phyloP scores from a whole-genome alignment of 2,113 vertebrate species.

The Onychostruthus taczanowskii region DNA sequence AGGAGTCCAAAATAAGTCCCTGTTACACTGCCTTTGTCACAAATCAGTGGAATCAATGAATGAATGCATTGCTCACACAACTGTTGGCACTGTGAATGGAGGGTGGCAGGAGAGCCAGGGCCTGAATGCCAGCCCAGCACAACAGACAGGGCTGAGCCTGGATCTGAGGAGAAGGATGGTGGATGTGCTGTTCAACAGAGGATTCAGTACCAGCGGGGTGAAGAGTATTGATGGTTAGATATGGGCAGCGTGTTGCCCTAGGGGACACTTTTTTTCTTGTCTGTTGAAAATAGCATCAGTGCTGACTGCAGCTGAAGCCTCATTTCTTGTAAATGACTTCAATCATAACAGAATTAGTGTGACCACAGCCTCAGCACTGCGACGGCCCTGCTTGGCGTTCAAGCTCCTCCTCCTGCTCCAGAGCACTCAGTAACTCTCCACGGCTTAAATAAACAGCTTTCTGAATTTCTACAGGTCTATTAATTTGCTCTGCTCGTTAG shows the following conservation, averaged over 20 bases:
- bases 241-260: not conserved
- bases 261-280: slow-evolving; percentile 30
- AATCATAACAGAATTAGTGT: slow-evolving; percentile 72
- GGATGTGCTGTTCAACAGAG: not conserved
- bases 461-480: not conserved
- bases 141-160: not conserved
- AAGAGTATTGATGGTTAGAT: slow-evolving; percentile 23
- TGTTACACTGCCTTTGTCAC: not conserved
- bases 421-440: not conserved
- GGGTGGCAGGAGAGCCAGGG: not conserved
- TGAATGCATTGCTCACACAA: not conserved
- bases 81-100: not conserved
- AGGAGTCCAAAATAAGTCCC: not conserved
- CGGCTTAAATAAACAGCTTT: not conserved
- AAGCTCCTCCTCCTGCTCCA: not conserved
- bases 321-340: slow-evolving; percentile 85
- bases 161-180: not conserved
- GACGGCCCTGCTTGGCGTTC: not conserved
- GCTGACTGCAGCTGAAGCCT: slow-evolving; percentile 60
- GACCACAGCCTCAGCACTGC: slow-evolving; percentile 58
- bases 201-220: not conserved
- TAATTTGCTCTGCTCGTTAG: not conserved
- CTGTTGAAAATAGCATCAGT: slow-evolving; percentile 54
- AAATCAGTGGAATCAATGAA: not conserved
- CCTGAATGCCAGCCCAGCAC: not conserved